A percentile compares a stretch with the other conserved stretches of the same genome.
Evolutionary conservation across 2,797 vertebrate genomes (phyloP).

Genomic region (Vipera ursinii): DNA sequence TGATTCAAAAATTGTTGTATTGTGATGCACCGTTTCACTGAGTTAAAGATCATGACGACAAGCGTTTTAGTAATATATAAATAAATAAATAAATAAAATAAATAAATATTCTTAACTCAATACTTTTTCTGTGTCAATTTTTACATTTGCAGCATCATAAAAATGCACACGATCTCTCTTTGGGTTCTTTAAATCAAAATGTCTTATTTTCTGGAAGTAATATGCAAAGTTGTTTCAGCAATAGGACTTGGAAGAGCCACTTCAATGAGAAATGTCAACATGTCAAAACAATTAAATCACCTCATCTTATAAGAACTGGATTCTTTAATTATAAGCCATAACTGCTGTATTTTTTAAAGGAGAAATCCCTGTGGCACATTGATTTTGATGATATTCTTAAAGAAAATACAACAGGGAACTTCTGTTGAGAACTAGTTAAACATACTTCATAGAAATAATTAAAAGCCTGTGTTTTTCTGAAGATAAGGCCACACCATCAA

Average conservation of each 20-base stretch:
- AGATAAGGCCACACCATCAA: slow-evolving; percentile 3
- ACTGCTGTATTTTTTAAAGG: not conserved
- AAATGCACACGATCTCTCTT: not conserved
- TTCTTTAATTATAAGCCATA: slow-evolving; percentile 5
- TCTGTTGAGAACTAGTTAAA: slow-evolving; percentile 22
- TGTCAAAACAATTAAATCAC: slow-evolving; percentile 14
- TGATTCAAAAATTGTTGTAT: no score
- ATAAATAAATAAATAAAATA: no score
- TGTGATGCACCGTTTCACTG: no score
- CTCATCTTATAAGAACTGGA: not conserved
- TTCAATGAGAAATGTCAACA: slow-evolving; percentile 26
- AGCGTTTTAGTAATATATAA: no score
- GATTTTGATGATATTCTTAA: slow-evolving; percentile 9
- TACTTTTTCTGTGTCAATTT: not conserved
- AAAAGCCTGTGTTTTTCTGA: slow-evolving; percentile 16
- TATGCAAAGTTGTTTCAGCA: not conserved
- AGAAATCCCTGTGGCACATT: slow-evolving; percentile 14
- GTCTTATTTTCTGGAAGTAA: not conserved
- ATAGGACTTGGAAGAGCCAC: not conserved
- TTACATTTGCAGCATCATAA: not conserved
- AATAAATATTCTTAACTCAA: not conserved
- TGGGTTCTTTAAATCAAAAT: not conserved
- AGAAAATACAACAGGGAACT: slow-evolving; percentile 5
- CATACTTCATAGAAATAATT: slow-evolving; percentile 20
- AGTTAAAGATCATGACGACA: no score